These are phyloP conservation scores for Exephanes ischioxanthus DNA, from an alignment of 2,888 invertebrate species.

Conservation along the genomic window DNA sequence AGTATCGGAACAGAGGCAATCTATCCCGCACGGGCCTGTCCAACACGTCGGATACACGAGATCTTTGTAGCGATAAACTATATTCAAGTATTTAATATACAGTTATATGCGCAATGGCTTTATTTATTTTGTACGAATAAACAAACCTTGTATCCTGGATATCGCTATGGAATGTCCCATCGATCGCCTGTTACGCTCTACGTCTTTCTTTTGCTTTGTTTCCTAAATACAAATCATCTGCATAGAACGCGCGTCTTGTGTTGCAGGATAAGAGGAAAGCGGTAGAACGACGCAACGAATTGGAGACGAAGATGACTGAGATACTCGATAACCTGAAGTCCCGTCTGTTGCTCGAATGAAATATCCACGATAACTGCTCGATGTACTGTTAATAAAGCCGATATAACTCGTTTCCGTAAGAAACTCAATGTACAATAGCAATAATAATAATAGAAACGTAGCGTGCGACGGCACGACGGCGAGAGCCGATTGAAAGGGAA, in stretches of 20 bases:
- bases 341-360: conserved; percentile 77
- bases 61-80: conserved; percentile 63
- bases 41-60: conserved; percentile 70
- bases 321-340: conserved; percentile 79
- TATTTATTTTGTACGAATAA: conserved; percentile 65
- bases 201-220: not conserved
- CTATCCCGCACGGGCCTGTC: conserved; percentile 70
- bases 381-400: not conserved
- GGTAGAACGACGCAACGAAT: conserved; percentile 71
- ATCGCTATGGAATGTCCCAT: not conserved
- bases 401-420: not conserved
- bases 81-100: conserved; percentile 1
- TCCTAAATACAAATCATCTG: not conserved
- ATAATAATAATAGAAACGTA: not conserved
- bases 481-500: not conserved
- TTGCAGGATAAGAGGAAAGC: conserved; percentile 77
- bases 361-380: not conserved
- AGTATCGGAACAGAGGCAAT: conserved; percentile 71
- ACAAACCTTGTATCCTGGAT: conserved; percentile 23
- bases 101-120: conserved; percentile 34
- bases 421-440: not conserved
- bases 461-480: not conserved
- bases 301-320: conserved; percentile 77
- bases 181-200: not conserved
- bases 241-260: conserved; percentile 29